Percentiles rank a stretch among this genome's conserved stretches.
Conservation (phyloP, 2,797 vertebrate species). For the Oreochromis mossambicus region DNA sequence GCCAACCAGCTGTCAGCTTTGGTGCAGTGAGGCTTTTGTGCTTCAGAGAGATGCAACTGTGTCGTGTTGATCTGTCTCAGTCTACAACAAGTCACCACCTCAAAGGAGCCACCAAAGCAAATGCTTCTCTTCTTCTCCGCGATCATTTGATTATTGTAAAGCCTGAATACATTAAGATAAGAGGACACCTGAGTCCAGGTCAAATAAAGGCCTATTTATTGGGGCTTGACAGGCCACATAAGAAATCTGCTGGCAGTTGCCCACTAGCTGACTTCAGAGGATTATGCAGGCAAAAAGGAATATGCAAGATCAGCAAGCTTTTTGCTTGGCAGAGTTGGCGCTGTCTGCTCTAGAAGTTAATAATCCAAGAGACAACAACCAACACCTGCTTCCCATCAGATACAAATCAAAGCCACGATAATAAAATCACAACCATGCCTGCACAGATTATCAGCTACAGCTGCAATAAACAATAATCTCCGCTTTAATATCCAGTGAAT, state of each 20-base stretch:
- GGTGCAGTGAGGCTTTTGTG: slow-evolving; percentile 56
- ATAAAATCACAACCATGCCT: slow-evolving; percentile 8
- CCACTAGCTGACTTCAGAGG: slow-evolving; percentile 60
- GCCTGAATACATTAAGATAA: slow-evolving; percentile 61
- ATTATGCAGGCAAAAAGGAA: slow-evolving; percentile 64
- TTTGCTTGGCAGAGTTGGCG: slow-evolving; percentile 33
- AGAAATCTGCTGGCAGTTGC: slow-evolving; percentile 61
- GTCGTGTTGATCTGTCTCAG: slow-evolving; percentile 39
- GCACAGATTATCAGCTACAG: slow-evolving; percentile 3
- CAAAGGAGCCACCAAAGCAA: slow-evolving; percentile 55
- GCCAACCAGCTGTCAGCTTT: slow-evolving; percentile 70
- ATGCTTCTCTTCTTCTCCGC: slow-evolving; percentile 47
- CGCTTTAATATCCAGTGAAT: not conserved
- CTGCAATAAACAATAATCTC: slow-evolving; percentile 18
- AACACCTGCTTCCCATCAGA: slow-evolving; percentile 43
- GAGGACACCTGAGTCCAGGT: slow-evolving; percentile 59
- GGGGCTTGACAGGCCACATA: slow-evolving; percentile 36
- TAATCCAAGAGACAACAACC: slow-evolving; percentile 47
- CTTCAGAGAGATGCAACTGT: slow-evolving; percentile 44
- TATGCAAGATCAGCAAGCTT: slow-evolving; percentile 63
- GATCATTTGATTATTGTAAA: slow-evolving; percentile 53
- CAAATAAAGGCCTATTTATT: slow-evolving; percentile 66
- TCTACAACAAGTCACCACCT: slow-evolving; percentile 44
- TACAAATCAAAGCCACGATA: not conserved
- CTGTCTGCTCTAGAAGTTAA: slow-evolving; percentile 34